These are phyloP conservation scores for Eupithecia tripunctaria DNA, from an alignment of 2,888 invertebrate genomes.

Conservation along the genomic window DNA sequence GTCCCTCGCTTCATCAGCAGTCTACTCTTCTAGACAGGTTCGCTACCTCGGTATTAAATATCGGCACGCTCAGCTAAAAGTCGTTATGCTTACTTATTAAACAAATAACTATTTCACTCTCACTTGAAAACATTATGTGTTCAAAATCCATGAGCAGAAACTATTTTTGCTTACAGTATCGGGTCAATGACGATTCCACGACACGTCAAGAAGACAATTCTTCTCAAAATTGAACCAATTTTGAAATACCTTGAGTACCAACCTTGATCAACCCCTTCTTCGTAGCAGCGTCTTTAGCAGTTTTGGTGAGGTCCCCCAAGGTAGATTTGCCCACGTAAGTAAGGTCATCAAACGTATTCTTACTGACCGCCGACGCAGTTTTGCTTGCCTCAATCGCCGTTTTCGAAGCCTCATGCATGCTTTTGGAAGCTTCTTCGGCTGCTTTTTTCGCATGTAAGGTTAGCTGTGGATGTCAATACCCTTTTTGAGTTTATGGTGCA, in stretches of 20 bases:
- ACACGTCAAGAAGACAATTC: neutral
- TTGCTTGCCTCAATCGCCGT: constrained; percentile 93
- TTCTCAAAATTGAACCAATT: neutral
- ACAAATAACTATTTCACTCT: too few species aligned
- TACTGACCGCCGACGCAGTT: constrained; percentile 94
- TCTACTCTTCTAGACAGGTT: too few species aligned
- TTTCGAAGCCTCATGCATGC: constrained; percentile 93
- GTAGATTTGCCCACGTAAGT: constrained; percentile 96
- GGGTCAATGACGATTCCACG: neutral
- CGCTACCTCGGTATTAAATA: too few species aligned
- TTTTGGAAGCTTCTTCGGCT: constrained; percentile 91
- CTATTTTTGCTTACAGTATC: neutral
- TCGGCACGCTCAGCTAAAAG: too few species aligned
- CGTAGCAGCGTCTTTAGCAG: constrained; percentile 93
- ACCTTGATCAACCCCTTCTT: constrained; percentile 93
- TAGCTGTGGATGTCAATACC: constrained; percentile 78
- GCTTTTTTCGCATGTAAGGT: constrained; percentile 95
- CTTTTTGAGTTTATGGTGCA: neutral
- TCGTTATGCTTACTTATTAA: too few species aligned
- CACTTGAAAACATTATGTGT: neutral
- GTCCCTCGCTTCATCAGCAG: too few species aligned
- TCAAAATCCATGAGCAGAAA: neutral
- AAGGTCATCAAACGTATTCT: constrained; percentile 94
- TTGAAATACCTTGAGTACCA: constrained; percentile 33
- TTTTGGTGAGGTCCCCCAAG: constrained; percentile 94